A percentile compares a stretch with the other conserved stretches of the same genome.
Evolutionary conservation across 2,797 vertebrate genomes (phyloP).

Genomic region (Hypotaenidia okinawae): DNA sequence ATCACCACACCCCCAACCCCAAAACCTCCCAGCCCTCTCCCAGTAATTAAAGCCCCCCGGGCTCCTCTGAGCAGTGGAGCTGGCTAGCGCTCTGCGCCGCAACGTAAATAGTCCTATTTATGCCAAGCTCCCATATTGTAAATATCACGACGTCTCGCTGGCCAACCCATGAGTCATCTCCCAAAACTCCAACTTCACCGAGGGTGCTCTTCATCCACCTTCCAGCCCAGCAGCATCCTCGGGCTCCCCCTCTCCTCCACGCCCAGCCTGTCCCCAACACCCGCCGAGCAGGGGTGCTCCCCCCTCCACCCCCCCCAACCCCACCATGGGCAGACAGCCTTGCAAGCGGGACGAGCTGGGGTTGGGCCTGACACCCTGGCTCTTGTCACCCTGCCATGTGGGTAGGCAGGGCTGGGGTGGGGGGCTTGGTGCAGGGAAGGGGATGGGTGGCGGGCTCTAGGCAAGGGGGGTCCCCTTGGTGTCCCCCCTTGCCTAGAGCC

Average conservation of each 20-base stretch:
- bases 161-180: constrained; percentile 80
- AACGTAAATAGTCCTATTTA: constrained; percentile 79
- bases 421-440: too few relatives aligned
- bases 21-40: background rate
- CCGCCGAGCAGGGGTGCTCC: background rate
- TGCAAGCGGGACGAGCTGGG: background rate
- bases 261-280: background rate
- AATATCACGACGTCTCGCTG: constrained; percentile 77
- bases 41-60: constrained; percentile 75
- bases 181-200: constrained; percentile 77
- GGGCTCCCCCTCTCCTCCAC: background rate
- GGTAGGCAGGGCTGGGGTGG: fast-evolving
- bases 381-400: background rate
- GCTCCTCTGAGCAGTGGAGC: constrained; percentile 58
- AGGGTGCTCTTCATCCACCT: constrained; percentile 74
- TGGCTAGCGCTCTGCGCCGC: constrained; percentile 71
- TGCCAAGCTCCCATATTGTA: constrained; percentile 80
- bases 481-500: background rate
- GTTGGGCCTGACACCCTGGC: background rate
- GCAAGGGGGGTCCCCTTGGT: too few relatives aligned
- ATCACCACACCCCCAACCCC: background rate
- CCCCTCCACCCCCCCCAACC: too few relatives aligned
- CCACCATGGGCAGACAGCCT: background rate
- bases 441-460: too few relatives aligned
- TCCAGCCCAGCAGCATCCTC: constrained; percentile 52